phyloP scores from a whole-genome alignment of 2,113 vertebrate genomes.

The Ptychochromis oligacanthus region DNA sequence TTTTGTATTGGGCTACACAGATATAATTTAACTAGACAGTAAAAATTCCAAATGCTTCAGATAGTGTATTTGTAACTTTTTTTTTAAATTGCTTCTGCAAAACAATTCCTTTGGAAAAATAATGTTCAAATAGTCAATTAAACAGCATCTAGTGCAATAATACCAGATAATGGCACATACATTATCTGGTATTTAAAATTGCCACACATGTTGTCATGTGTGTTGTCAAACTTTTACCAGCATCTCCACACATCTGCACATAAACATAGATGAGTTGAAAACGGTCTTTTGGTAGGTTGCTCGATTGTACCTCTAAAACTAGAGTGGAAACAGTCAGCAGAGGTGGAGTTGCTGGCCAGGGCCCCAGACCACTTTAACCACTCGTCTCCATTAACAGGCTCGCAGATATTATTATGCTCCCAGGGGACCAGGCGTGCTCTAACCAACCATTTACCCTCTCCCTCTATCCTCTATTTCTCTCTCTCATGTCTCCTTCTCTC shows the following conservation, averaged over 20 bases:
- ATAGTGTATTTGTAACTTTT: not conserved
- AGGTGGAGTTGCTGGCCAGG: constrained; percentile 61
- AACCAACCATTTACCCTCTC: constrained; percentile 75
- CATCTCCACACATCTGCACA: not conserved
- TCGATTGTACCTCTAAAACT: constrained; percentile 44
- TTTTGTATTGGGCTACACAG: constrained; percentile 1
- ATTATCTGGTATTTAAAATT: too few species aligned
- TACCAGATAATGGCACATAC: not conserved
- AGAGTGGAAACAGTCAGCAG: constrained; percentile 32
- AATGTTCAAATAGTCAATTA: not conserved
- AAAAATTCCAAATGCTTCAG: constrained; percentile 10
- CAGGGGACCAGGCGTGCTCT: constrained; percentile 68
- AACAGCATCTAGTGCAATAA: not conserved
- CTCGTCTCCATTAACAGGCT: constrained; percentile 77
- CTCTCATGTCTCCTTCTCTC: constrained; percentile 52
- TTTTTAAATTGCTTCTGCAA: not conserved
- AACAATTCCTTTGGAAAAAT: not conserved
- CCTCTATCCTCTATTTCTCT: constrained; percentile 68
- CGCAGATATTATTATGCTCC: constrained; percentile 75
- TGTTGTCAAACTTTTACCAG: too few species aligned
- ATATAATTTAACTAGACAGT: not conserved
- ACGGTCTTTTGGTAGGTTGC: constrained; percentile 44
- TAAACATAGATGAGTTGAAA: constrained; percentile 21
- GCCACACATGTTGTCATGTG: too few species aligned
- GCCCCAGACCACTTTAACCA: constrained; percentile 76